Base-by-base conservation (phyloP, 2,888 invertebrate genomes). In the Pterostichus niger region DNA sequence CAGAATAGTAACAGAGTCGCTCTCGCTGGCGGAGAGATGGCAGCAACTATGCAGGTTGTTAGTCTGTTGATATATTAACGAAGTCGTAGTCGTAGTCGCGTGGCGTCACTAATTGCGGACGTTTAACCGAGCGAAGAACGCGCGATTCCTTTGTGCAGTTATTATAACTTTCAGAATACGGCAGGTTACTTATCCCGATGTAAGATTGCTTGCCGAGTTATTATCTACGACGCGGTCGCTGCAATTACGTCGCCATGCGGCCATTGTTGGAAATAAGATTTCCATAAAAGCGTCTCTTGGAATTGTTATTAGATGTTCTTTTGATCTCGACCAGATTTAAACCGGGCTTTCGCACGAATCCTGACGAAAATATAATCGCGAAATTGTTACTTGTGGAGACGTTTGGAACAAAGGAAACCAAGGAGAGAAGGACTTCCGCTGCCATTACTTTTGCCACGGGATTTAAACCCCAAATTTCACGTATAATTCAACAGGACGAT, bases 251-350 rank as follows among this genome's bases (percentile, higher is more conserved):
- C 80, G 81, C 73, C 71, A 68, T 81, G 46, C 71, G 56, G 71
- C 75, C 82, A 82, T 82, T 82, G 82, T 82, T 82, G 75, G 75
- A 82, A 82, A 82, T 82, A 82, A 82, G 82, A 82, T 82, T 82
- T 82, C 75, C 82, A 82, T 75, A 82, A 82, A 82, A 82, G 82
- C 82, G 59, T 31, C 54, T 82, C 75, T 75, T 40, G 82, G 75
- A 82, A 82, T 82, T 82, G 82, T 82, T 82, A 82, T 82, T 82
- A 82, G 75, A 82, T 82, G 82, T 75, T 82, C 82, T 82, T 82
- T 82, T 82, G 82, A 82, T 82, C 75, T 82, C 75, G 61, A 75
- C 52, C 82, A 82, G 82, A 82, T 75, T 82, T 75, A 61, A 82
- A 82, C 59, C 40, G 59, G 73, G 75, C 35, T 54, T 71, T 81